phyloP scores from a whole-genome alignment of 2,113 vertebrate species.

The Orcinus orca region DNA sequence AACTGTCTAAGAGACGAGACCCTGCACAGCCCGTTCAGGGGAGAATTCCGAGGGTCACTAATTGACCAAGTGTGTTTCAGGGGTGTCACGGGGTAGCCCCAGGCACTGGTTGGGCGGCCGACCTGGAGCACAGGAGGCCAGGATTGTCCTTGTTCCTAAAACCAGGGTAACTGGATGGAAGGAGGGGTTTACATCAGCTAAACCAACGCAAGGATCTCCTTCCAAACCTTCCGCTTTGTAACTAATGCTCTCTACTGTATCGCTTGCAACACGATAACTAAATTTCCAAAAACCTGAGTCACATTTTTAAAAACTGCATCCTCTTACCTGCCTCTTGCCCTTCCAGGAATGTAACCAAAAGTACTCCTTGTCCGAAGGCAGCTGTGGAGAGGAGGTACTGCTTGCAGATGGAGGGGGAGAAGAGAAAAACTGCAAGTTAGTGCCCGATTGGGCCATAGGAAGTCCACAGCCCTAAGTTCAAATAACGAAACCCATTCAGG shows the following conservation, averaged over 20 bases:
- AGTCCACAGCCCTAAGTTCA: not conserved
- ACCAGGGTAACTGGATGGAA: too few species aligned
- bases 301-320: not conserved
- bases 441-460: not conserved
- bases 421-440: constrained; percentile 27
- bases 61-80: not conserved
- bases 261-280: not conserved
- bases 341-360: constrained; percentile 83
- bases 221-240: not conserved
- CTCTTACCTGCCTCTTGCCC: constrained; percentile 83
- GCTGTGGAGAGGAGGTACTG: constrained; percentile 85
- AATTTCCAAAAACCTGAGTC: not conserved
- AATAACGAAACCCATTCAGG: not conserved
- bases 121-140: not conserved
- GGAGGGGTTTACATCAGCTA: not conserved
- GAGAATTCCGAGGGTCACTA: not conserved
- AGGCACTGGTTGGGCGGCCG: fast-evolving
- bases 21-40: fast-evolving
- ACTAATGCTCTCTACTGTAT: not conserved
- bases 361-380: constrained; percentile 84
- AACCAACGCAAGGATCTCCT: not conserved
- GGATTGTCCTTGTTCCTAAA: not conserved
- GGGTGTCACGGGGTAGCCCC: too few species aligned
- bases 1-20: not conserved
- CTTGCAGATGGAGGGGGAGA: not conserved